Evolutionary conservation across 2,888 invertebrate genomes (phyloP).

Genomic region (Stenurella melanura): DNA sequence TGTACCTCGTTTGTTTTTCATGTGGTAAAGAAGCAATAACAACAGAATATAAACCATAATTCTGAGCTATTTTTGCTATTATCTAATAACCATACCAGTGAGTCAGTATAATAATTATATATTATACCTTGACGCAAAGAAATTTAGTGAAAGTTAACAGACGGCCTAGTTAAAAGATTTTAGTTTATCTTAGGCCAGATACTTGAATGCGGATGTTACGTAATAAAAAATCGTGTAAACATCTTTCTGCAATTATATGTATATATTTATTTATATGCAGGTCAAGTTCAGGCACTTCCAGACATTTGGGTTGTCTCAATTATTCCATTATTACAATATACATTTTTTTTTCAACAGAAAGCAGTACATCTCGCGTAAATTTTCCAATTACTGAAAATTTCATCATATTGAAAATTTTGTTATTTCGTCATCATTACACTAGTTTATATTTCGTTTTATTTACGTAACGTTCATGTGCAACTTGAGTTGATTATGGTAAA

Average conservation of each 20-base stretch:
- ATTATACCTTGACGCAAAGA: constrained; percentile 26
- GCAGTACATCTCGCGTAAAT: background rate
- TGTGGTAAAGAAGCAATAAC: background rate
- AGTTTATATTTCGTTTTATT: constrained; percentile 16
- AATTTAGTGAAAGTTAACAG: constrained; percentile 32
- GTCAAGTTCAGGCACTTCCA: constrained; percentile 20
- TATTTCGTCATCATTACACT: background rate
- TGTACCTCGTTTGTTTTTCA: background rate
- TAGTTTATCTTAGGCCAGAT: constrained; percentile 23
- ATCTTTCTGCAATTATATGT: background rate
- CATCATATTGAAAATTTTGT: constrained; percentile 14
- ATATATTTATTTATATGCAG: background rate
- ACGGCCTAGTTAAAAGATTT: constrained; percentile 21
- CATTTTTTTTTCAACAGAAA: background rate
- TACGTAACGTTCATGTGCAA: constrained; percentile 16
- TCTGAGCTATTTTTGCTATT: constrained; percentile 17
- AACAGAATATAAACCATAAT: background rate
- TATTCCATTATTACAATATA: background rate
- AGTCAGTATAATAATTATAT: background rate
- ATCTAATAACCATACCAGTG: constrained; percentile 8
- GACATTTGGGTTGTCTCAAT: background rate
- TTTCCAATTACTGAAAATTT: constrained; percentile 13
- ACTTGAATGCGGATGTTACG: constrained; percentile 19
- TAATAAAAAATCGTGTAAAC: constrained; percentile 6
- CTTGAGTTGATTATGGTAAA: background rate